Evolutionary conservation across 2,113 vertebrate species (phyloP).

Genomic region (Apteryx owenii): DNA sequence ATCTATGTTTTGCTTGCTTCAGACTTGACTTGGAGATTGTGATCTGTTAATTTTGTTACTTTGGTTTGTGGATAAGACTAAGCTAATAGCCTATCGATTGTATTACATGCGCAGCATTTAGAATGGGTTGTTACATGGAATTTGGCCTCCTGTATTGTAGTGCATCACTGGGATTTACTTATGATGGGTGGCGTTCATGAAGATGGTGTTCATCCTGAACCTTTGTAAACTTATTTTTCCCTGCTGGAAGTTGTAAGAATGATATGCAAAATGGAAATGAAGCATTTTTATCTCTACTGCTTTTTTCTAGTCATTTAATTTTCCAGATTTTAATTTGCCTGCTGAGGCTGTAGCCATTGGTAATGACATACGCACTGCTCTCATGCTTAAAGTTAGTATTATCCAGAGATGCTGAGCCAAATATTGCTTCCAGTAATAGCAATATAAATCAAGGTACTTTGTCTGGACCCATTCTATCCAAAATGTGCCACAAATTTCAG

Average conservation of each 20-base stretch:
- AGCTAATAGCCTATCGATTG: background rate
- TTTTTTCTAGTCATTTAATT: background rate
- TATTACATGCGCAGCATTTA: background rate
- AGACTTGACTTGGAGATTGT: background rate
- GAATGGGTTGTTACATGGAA: background rate
- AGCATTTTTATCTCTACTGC: background rate
- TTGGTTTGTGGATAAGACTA: background rate
- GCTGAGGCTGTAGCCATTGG: background rate
- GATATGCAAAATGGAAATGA: background rate
- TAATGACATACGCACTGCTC: background rate
- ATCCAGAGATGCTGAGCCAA: background rate
- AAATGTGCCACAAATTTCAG: background rate
- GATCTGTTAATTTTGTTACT: slow-evolving; percentile 22
- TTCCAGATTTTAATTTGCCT: background rate
- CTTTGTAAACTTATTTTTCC: background rate
- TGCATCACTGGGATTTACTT: background rate
- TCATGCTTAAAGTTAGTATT: background rate
- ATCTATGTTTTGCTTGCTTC: background rate
- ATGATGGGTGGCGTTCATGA: background rate
- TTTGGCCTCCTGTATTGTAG: background rate
- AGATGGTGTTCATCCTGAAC: background rate
- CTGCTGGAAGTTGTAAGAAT: background rate
- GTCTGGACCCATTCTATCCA: background rate
- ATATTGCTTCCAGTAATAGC: background rate
- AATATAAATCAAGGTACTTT: background rate